These are phyloP conservation scores for Aquatica leii DNA, from an alignment of 2,888 invertebrate species.

Conservation along the genomic window DNA sequence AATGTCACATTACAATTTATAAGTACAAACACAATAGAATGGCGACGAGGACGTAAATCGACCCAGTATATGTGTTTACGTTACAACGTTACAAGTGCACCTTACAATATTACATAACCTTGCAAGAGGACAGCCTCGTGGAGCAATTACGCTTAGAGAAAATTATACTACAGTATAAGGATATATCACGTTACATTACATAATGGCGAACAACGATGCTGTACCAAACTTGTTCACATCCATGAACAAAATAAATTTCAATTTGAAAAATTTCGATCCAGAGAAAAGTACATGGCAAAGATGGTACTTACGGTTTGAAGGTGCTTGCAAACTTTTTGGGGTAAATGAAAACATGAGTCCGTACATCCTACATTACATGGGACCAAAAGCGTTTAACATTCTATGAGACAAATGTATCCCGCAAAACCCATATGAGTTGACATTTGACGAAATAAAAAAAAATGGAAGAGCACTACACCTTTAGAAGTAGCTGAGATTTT, in stretches of 20 bases:
- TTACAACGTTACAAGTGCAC: not conserved
- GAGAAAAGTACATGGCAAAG: not conserved
- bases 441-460: not conserved
- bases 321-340: not conserved
- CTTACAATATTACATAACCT: not conserved
- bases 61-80: not conserved
- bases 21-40: not conserved
- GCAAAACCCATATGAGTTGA: not conserved
- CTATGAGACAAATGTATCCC: constrained; percentile 2
- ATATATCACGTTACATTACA: too few relatives aligned
- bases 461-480: not conserved
- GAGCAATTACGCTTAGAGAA: not conserved
- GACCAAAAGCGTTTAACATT: not conserved
- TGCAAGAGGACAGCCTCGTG: not conserved
- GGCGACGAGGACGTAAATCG: constrained; percentile 7
- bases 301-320: not conserved
- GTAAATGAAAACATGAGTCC: not conserved
- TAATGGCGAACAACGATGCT: too few relatives aligned
- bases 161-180: not conserved
- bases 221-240: too few relatives aligned
- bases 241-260: not conserved
- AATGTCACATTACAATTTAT: not conserved
- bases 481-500: not conserved
- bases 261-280: not conserved
- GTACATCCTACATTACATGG: constrained; percentile 6